A percentile compares a stretch with the other conserved stretches of the same genome.
phyloP scores from a whole-genome alignment of 2,797 vertebrate species.

The Ceryle rudis region DNA sequence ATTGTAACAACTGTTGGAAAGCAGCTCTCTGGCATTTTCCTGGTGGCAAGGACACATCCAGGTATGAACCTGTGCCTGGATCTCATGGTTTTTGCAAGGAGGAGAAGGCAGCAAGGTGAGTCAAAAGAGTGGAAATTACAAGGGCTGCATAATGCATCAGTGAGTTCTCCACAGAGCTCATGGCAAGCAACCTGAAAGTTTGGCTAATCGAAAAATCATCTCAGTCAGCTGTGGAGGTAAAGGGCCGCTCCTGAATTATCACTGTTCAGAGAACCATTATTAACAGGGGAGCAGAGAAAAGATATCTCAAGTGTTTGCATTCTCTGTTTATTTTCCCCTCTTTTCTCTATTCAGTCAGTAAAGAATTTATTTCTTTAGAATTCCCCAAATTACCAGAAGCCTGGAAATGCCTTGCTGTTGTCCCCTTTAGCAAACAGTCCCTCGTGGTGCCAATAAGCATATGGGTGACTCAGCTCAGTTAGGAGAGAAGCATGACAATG shows the following conservation, averaged over 20 bases:
- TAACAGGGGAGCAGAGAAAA: not conserved
- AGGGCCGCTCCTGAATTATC: not conserved
- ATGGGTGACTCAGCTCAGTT: not conserved
- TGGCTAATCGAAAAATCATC: conserved; percentile 24
- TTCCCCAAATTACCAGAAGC: not conserved
- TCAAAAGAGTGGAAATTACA: not conserved
- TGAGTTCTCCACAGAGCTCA: not conserved
- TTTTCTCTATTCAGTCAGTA: not conserved
- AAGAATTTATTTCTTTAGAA: not conserved
- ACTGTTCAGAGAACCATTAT: not conserved
- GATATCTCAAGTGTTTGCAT: not conserved
- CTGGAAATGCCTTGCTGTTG: not conserved
- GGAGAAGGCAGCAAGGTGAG: not conserved
- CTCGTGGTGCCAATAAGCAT: not conserved
- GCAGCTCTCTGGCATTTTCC: not conserved
- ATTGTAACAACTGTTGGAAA: not conserved
- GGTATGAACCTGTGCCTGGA: not conserved
- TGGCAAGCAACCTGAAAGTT: not conserved
- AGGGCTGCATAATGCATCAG: not conserved
- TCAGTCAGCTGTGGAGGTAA: not conserved
- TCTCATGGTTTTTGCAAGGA: not conserved
- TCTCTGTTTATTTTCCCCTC: not conserved
- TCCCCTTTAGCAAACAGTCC: not conserved
- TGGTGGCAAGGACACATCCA: not conserved
- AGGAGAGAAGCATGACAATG: not conserved